Percentiles rank a stretch among this genome's conserved stretches.
These are phyloP conservation scores for Hylyphantes graminicola DNA, from an alignment of 1,140 invertebrate genomes.

Conservation along the genomic window DNA sequence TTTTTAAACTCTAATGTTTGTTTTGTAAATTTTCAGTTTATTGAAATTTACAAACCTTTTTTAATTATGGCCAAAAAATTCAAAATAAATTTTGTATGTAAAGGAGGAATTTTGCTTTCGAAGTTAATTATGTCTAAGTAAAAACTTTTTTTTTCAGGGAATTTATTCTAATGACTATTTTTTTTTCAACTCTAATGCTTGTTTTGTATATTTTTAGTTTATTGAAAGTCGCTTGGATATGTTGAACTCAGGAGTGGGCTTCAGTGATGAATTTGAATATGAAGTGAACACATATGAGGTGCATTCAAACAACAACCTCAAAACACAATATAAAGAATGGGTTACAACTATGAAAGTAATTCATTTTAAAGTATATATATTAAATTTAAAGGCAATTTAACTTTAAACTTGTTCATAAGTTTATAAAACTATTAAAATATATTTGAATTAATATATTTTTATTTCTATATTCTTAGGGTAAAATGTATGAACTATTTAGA, in stretches of 20 bases:
- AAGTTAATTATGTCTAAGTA: no score
- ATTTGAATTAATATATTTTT: no score
- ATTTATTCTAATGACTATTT: neutral
- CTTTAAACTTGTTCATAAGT: neutral
- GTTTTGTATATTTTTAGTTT: slow-evolving; percentile 74
- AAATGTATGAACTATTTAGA: no score
- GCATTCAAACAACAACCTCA: slow-evolving; percentile 70
- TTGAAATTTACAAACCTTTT: no score
- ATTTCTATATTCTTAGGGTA: no score
- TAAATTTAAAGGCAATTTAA: neutral
- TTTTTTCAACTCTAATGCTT: neutral
- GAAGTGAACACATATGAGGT: slow-evolving; percentile 88
- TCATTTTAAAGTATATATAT: neutral
- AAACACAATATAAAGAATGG: slow-evolving; percentile 84
- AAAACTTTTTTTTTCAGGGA: no score
- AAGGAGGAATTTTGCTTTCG: no score
- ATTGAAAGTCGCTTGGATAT: slow-evolving; percentile 92
- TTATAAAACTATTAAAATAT: no score
- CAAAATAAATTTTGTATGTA: no score
- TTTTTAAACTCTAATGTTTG: neutral
- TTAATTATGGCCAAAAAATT: no score
- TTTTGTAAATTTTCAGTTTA: slow-evolving; percentile 76
- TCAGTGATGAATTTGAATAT: slow-evolving; percentile 87
- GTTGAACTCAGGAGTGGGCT: slow-evolving; percentile 80
- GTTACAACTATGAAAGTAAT: slow-evolving; percentile 72